Evolutionary conservation across 53 echinoderm and acorn worm species (phyloP), one percentile per base, ranked within the genome.

Genomic region (Patiria pectinifera): DNA sequence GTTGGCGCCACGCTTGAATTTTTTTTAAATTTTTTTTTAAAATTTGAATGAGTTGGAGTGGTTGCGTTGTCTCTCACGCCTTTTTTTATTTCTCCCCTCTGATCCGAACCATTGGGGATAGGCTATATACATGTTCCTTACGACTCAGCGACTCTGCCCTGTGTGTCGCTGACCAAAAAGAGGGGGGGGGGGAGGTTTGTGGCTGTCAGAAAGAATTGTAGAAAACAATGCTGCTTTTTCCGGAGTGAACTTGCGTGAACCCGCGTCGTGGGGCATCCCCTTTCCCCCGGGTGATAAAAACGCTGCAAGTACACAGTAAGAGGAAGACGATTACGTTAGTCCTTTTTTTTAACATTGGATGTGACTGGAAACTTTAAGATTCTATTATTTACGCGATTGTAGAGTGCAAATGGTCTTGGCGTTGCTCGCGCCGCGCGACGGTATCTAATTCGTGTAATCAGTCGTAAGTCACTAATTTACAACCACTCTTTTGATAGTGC

Each of bases 401-500:
- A 25, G n/a, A 15, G 6, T 71, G 18, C 4, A 48, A 86, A 76
- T 59, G 61, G 78, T 45, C 88, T 78, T 47, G 43, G 61, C 78
- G 45, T n/a, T 88, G 78, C 78, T 78, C 88, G 3, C 45, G 22
- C 43, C 77, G 49, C 16, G 58, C 24, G 48, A 69, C 59, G 46
- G 90, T 90, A 23, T 70, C 81, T 80, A 90, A 90, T 90, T 90
- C 24, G 81, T 90, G 90, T 81, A 90, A 81, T 90, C 90, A 78
- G 80, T 90, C 69, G 90, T 90, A 90, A 90, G 80, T 66, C 61
- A 62, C 80, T 80, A 66, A 90, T 90, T 90, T 66, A 80, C 63
- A 45, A 81, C 46, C 90, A 66, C 47, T 43, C 78, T 60, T 47
- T 63, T 80, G 90, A 48, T 66, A 81, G 90, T 81, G 48, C 80